Evolutionary conservation across 2,113 vertebrate genomes (phyloP).

Genomic region (Rhinichthys klamathensis): DNA sequence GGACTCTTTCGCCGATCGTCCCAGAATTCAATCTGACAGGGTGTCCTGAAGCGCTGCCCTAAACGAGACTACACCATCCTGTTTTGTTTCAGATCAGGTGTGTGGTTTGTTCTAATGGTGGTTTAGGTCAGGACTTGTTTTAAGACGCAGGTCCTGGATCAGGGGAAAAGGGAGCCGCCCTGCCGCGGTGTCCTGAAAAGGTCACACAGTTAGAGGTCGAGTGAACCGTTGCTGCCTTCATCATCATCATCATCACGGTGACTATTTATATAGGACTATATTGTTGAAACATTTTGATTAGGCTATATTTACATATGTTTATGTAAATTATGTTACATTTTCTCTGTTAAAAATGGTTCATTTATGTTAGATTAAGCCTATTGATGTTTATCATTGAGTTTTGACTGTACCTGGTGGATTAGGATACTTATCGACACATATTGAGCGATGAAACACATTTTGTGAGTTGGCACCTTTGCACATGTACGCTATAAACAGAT

Average conservation of each 20-base stretch:
- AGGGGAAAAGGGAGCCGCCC: not conserved
- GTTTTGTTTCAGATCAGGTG: slow-evolving; percentile 13
- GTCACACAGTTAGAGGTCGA: slow-evolving; percentile 20
- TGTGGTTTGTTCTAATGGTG: not conserved
- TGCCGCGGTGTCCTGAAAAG: slow-evolving; percentile 9
- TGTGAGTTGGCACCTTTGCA: not conserved
- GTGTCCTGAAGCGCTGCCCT: not conserved
- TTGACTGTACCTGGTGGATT: not conserved
- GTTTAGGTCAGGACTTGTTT: not conserved
- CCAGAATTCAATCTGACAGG: not conserved
- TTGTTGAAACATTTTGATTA: too few relatives aligned
- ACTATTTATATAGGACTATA: not conserved
- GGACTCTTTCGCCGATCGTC: not conserved
- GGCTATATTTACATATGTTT: not conserved
- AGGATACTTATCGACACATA: not conserved
- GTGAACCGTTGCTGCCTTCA: not conserved
- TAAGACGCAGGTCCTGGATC: slow-evolving; percentile 3
- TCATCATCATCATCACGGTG: not conserved
- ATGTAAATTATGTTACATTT: not conserved
- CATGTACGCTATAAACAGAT: too few relatives aligned
- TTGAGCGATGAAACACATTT: not conserved
- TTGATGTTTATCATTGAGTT: not conserved
- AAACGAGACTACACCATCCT: not conserved
- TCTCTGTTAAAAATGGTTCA: not conserved
- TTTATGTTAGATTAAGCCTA: too few relatives aligned